A percentile compares a stretch with the other conserved stretches of the same genome.
Evolutionary conservation across 2,797 vertebrate genomes (phyloP).

Genomic region (Tapirus indicus): DNA sequence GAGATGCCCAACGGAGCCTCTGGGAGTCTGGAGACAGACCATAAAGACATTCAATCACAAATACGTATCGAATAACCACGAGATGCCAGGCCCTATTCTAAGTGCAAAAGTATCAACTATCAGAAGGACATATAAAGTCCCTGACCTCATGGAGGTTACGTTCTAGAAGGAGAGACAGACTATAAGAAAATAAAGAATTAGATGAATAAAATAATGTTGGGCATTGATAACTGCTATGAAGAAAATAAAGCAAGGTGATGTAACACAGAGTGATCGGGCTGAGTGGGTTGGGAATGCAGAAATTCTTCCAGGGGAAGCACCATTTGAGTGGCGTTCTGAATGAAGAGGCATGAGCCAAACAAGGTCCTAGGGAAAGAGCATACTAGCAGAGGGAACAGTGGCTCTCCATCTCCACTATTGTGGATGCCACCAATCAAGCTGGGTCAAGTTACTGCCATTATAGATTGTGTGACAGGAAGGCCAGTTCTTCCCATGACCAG

Average conservation of each 20-base stretch:
- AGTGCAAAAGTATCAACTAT: neutral
- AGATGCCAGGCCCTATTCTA: neutral
- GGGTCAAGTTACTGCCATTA: neutral
- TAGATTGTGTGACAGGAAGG: neutral
- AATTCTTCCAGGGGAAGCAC: neutral
- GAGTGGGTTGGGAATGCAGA: neutral
- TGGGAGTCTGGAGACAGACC: neutral
- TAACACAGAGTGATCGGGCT: no score
- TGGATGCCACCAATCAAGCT: neutral
- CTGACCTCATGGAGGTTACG: neutral
- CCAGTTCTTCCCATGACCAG: neutral
- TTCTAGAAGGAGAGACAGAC: neutral
- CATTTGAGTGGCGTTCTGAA: neutral
- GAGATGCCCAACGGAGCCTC: neutral
- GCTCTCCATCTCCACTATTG: neutral
- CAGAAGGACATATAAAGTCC: neutral
- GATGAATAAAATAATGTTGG: neutral
- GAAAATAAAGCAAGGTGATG: neutral
- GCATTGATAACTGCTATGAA: neutral
- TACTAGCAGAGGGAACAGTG: neutral
- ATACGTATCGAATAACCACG: neutral
- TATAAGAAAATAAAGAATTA: neutral
- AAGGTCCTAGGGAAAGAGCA: neutral
- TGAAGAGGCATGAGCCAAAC: neutral
- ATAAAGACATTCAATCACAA: neutral